Base-by-base conservation (phyloP, 2,888 invertebrate species). In the Mesorhabditis belari region DNA sequence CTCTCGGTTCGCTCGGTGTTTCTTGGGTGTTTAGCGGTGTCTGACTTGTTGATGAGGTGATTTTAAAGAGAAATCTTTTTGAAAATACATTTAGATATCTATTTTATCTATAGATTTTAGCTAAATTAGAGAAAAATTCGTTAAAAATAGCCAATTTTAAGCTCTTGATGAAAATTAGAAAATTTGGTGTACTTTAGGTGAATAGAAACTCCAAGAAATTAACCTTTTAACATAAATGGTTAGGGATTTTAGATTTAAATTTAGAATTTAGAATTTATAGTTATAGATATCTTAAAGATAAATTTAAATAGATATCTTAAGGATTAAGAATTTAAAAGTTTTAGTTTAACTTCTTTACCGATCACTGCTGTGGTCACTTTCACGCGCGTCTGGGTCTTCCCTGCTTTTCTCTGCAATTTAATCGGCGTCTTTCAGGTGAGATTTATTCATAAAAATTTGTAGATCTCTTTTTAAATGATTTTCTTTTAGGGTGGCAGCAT, bases 321-420 rank as follows among this genome's bases (percentile, higher is more conserved):
- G 70, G 5, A 73, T 75, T n/a, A n/a, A n/a, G n/a, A n/a, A n/a
- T n/a, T n/a, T n/a, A n/a, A n/a, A n/a, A n/a, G n/a, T n/a, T n/a
- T n/a, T 62, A 69, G 71, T 29, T 59, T 80, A 49, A 77, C 76
- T 24, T 71, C 72, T 9, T 66, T 80, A 53, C 80, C 80, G 3
- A 69, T 79, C 54, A 80, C 80, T 2, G 80, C 79, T 3, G 66
- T 79, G 21, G 67, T 71, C 3, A 78, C 74, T 12, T 79, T 80
- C 60, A 64, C 74, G 0, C 65, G 80, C 17, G 72, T 70, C 55
- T 80, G 80, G 80, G 66, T 77, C 12, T 80, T 80, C 57, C 77
- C 79, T 4, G 54, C 62, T 3, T 59, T 75, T 24, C 71, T 76
- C 52, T 80, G 80, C 62, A 76, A 76, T 28, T 55, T 77, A 25